These are phyloP conservation scores for Nesogale talazaci DNA, from an alignment of 2,113 vertebrate genomes.

Conservation along the genomic window DNA sequence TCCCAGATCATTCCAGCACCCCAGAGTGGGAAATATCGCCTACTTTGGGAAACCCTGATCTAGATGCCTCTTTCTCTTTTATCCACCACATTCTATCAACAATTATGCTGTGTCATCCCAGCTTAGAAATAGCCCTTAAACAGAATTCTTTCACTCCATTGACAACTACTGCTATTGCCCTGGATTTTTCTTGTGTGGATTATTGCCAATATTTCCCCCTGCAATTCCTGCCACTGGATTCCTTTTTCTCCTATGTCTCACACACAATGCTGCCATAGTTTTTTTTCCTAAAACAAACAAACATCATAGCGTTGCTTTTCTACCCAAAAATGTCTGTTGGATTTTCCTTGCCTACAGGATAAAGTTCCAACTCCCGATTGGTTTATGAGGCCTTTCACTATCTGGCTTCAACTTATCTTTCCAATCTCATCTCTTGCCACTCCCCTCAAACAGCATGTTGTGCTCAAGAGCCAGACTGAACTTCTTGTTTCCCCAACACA, in stretches of 20 bases:
- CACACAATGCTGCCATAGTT: not conserved
- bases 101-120: not conserved
- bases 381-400: slow-evolving; percentile 62
- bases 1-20: too few relatives aligned
- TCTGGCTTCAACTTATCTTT: slow-evolving; percentile 31
- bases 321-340: slow-evolving; percentile 42
- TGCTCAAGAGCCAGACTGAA: slow-evolving; percentile 12
- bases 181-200: slow-evolving; percentile 42
- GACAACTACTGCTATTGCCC: not conserved
- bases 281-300: not conserved
- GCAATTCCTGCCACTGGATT: not conserved
- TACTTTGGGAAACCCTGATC: too few relatives aligned
- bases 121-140: not conserved
- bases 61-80: not conserved
- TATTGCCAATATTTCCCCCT: not conserved
- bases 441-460: not conserved
- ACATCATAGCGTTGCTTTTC: not conserved
- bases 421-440: slow-evolving; percentile 34
- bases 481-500: slow-evolving; percentile 34
- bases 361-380: slow-evolving; percentile 51
- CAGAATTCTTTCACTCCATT: not conserved
- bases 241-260: not conserved
- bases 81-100: not conserved
- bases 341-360: slow-evolving; percentile 26
- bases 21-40: too few relatives aligned